These are phyloP conservation scores for Scaptomyza flava DNA, from an alignment of 2,888 invertebrate species.

Conservation along the genomic window DNA sequence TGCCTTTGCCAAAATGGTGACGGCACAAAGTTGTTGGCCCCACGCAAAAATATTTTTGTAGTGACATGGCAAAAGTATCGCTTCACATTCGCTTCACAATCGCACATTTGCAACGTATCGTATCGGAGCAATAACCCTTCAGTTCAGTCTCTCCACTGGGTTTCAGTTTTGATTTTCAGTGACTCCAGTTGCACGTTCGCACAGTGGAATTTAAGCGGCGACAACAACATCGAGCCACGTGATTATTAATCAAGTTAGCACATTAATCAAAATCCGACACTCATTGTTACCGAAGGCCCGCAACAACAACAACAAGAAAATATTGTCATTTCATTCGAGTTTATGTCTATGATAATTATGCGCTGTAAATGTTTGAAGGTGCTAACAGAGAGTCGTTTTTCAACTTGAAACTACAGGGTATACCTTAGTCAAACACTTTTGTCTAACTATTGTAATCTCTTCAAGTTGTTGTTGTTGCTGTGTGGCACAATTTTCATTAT, in stretches of 20 bases:
- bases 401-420: constrained; percentile 3
- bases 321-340: constrained; percentile 12
- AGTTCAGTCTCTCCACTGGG: constrained; percentile 24
- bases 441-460: constrained; percentile 2
- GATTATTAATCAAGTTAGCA: constrained; percentile 56
- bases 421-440: neutral
- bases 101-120: constrained; percentile 7
- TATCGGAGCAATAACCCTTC: constrained; percentile 32
- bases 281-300: constrained; percentile 6
- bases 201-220: constrained; percentile 12
- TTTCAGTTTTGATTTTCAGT: constrained; percentile 5
- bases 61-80: constrained; percentile 51
- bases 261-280: constrained; percentile 21
- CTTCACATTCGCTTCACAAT: constrained; percentile 15
- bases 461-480: constrained; percentile 6
- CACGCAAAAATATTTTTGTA: constrained; percentile 67
- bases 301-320: constrained; percentile 4
- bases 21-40: constrained; percentile 40
- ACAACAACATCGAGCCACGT: constrained; percentile 35
- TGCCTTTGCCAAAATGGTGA: constrained; percentile 59
- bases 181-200: constrained; percentile 38
- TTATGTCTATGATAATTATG: neutral
- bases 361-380: no score
- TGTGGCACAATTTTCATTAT: constrained; percentile 20
- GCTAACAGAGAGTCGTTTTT: no score